A percentile compares a stretch with the other conserved stretches of the same genome.
Evolutionary conservation across 2,113 vertebrate species (phyloP).

Genomic region (Todiramphus saurophagus): DNA sequence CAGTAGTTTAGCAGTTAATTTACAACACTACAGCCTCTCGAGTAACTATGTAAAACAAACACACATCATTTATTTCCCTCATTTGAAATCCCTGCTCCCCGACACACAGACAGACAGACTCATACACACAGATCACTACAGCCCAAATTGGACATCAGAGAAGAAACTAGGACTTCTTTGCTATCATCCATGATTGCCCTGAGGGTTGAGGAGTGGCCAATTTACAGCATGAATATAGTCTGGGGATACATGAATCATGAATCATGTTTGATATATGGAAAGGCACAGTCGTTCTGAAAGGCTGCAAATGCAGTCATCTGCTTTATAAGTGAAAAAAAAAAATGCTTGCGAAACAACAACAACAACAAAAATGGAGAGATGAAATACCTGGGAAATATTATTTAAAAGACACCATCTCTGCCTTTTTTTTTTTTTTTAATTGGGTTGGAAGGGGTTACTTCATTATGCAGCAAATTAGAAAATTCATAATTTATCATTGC

Average conservation of each 20-base stretch:
- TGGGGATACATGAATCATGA: conserved; percentile 43
- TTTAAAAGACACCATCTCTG: conserved; percentile 54
- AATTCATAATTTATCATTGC: conserved; percentile 99
- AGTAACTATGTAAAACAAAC: conserved; percentile 66
- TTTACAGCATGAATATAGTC: conserved; percentile 49
- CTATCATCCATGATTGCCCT: conserved; percentile 52
- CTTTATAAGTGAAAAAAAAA: conserved; percentile 48
- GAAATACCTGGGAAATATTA: conserved; percentile 56
- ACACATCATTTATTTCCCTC: conserved; percentile 62
- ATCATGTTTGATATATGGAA: conserved; percentile 49
- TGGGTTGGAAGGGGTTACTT: conserved; percentile 93
- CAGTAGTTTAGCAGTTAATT: conserved; percentile 66
- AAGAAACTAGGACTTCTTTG: conserved; percentile 39
- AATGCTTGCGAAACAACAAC: conserved; percentile 43
- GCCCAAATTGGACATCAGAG: conserved; percentile 55
- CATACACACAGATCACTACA: conserved; percentile 46
- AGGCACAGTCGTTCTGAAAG: conserved; percentile 52
- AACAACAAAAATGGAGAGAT: conserved; percentile 44
- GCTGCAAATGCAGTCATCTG: conserved; percentile 56
- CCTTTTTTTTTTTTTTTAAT: conserved; percentile 72
- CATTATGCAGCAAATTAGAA: conserved; percentile 98
- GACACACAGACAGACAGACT: conserved; percentile 55
- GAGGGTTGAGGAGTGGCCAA: conserved; percentile 48
- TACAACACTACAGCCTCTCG: conserved; percentile 35
- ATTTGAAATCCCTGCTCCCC: conserved; percentile 58